These are phyloP conservation scores for Macrophya alboannulata DNA, from an alignment of 2,888 invertebrate genomes.

Conservation along the genomic window DNA sequence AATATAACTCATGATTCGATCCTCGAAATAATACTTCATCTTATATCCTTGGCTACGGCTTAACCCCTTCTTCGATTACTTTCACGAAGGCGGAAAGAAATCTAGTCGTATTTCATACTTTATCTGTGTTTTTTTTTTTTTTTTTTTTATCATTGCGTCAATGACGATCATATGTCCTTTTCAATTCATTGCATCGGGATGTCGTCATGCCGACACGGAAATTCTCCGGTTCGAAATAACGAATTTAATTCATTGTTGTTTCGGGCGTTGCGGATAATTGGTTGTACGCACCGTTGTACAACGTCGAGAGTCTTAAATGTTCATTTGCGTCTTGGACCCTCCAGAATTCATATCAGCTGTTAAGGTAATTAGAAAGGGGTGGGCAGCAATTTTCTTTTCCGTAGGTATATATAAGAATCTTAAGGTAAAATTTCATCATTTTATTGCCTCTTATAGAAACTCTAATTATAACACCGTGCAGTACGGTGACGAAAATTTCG, in stretches of 20 bases:
- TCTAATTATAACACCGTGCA: slow-evolving; percentile 10
- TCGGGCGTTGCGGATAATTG: background rate
- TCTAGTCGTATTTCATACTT: background rate
- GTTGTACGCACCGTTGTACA: background rate
- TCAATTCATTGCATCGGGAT: background rate
- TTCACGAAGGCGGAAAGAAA: background rate
- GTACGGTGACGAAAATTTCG: background rate
- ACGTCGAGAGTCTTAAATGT: background rate
- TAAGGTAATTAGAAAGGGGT: slow-evolving; percentile 27
- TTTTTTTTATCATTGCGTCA: background rate
- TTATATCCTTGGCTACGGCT: background rate
- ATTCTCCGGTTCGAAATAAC: background rate
- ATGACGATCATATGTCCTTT: background rate
- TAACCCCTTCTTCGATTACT: background rate
- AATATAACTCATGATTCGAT: slow-evolving; percentile 3
- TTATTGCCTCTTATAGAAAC: slow-evolving; percentile 20
- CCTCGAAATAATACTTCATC: background rate
- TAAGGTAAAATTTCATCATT: slow-evolving; percentile 29
- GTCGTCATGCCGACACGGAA: background rate
- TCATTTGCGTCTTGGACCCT: background rate
- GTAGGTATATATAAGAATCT: slow-evolving; percentile 19
- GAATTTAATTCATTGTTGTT: background rate
- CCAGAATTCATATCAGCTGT: slow-evolving; percentile 18
- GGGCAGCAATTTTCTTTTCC: background rate
- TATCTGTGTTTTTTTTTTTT: too few relatives aligned